These are phyloP conservation scores for Panurus biarmicus DNA, from an alignment of 2,113 vertebrate genomes.

Conservation along the genomic window DNA sequence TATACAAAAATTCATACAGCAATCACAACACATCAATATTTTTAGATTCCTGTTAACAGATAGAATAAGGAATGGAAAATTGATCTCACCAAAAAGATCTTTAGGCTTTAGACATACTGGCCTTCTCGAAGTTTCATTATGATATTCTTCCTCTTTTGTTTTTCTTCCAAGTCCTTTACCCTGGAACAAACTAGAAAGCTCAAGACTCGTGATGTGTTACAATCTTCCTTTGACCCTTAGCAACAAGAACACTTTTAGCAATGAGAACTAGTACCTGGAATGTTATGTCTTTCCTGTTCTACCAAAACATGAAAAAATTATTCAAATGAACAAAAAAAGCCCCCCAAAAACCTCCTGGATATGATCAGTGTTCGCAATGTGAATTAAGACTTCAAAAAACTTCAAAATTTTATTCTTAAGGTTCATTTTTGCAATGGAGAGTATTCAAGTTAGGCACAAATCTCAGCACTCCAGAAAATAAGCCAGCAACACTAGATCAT, in stretches of 20 bases:
- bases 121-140: not conserved
- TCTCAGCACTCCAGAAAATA: not conserved
- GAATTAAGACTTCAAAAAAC: not conserved
- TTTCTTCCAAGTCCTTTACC: not conserved
- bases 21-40: not conserved
- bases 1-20: not conserved
- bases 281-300: not conserved
- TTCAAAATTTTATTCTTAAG: not conserved
- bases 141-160: not conserved
- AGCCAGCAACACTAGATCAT: not conserved
- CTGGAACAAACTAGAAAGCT: not conserved
- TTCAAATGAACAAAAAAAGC: not conserved
- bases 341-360: accelerated
- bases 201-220: not conserved
- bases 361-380: not conserved
- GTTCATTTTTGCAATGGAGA: not conserved
- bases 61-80: not conserved
- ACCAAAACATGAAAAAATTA: not conserved
- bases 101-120: not conserved
- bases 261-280: not conserved
- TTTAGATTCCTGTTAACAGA: not conserved
- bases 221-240: not conserved
- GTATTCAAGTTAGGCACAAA: not conserved
- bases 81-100: not conserved
- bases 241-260: not conserved